A percentile compares a stretch with the other conserved stretches of the same genome.
phyloP scores from a whole-genome alignment of 2,888 invertebrate species.

The Seira musarum region DNA sequence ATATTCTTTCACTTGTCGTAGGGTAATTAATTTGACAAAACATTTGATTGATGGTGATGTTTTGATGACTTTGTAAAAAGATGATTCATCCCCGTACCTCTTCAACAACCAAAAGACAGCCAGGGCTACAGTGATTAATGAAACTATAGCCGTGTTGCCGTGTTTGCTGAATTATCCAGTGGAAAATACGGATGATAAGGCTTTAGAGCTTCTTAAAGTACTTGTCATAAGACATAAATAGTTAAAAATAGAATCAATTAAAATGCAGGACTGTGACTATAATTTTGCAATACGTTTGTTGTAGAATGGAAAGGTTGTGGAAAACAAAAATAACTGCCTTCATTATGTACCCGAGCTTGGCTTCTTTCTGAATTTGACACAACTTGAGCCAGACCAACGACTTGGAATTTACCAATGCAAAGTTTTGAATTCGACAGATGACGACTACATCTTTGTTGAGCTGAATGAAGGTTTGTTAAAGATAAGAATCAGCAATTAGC shows the following conservation, averaged over 20 bases:
- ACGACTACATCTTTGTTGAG: constrained; percentile 27
- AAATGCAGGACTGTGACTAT: no score
- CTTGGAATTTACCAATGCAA: constrained; percentile 42
- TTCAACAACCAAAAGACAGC: constrained; percentile 32
- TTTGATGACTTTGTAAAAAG: not conserved
- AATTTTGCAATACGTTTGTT: not conserved
- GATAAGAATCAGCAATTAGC: no score
- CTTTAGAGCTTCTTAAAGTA: constrained; percentile 42
- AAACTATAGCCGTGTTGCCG: constrained; percentile 32
- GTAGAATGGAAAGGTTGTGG: constrained; percentile 30
- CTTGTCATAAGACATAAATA: not conserved
- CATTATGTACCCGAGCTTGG: constrained; percentile 37
- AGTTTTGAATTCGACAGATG: constrained; percentile 26
- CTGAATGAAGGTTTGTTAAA: constrained; percentile 22
- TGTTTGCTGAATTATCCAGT: constrained; percentile 43
- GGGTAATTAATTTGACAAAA: not conserved
- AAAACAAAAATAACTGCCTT: constrained; percentile 28
- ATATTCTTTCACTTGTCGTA: not conserved
- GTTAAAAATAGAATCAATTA: no score
- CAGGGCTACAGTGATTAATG: not conserved
- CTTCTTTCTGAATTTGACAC: constrained; percentile 41
- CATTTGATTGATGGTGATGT: no score
- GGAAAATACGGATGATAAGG: constrained; percentile 3
- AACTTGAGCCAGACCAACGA: constrained; percentile 16
- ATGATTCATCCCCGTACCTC: constrained; percentile 28